Base-by-base conservation (phyloP, 2,797 vertebrate genomes). In the Bovichtus variegatus region DNA sequence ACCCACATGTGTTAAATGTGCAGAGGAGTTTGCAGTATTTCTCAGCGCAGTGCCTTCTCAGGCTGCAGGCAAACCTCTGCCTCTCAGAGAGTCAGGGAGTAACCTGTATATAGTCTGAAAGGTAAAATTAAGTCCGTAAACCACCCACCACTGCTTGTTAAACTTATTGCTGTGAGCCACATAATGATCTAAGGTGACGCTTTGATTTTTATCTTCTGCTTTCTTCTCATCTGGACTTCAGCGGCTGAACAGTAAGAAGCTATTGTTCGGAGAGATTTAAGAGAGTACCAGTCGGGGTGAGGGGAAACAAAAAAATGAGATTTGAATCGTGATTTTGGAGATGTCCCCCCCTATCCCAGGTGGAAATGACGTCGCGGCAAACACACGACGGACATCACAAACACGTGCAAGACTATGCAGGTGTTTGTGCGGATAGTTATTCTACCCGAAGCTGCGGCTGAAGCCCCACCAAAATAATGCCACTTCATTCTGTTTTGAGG, bases 401-500 rank as follows among this genome's bases (percentile, higher is more conserved):
- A 44, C 6, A 2, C 44, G 58, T 53, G 25, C 21, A 38, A 4
- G 11, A 49, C 10, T 57, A 0, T 46, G 58, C 58, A 34, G 23
- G 47, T 47, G 16, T 69, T 64, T 63, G 29, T 69, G 21, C 38
- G 9, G 31, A 46, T 71, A 31, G 82, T 53, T 64, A 11, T 44
- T 82, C 41, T 61, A 41, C 46, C 85, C 63, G 51, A 31, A 54
- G 79, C 62, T 71, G 54, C 25, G 15, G 75, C 78, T 63, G 64
- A 74, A 81, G 16, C 60, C 36, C 36, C 55, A 55, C 31, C 47
- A 61, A 54, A 84, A 65, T 59, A 76, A 78, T 80, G 59, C 64
- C 66, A 66, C 77, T 36, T 58, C 8, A 62, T 51, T 73, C 46
- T 70, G 59, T 85, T 83, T 59, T 49, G 51, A 78, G 74, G 74